phyloP scores from a whole-genome alignment of 2,113 vertebrate genomes.

The Malurus elegans region DNA sequence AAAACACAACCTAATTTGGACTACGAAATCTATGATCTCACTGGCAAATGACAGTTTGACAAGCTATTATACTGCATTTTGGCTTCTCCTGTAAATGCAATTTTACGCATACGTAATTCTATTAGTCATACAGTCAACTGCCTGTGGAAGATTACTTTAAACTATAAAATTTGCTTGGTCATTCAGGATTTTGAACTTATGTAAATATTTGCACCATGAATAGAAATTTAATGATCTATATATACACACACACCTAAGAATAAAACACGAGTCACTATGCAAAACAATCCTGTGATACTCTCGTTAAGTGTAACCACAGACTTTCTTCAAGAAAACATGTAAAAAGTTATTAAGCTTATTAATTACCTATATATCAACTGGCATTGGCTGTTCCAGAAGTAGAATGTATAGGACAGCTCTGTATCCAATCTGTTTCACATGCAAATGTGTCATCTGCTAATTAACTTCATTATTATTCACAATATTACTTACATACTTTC shows the following conservation, averaged over 20 bases:
- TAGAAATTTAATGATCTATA: slow-evolving; percentile 25
- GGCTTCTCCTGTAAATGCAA: slow-evolving; percentile 67
- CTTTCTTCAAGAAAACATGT: background rate
- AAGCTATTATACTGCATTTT: slow-evolving; percentile 78
- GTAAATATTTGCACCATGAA: slow-evolving; percentile 56
- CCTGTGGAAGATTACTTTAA: slow-evolving; percentile 66
- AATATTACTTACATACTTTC: background rate
- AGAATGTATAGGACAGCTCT: background rate
- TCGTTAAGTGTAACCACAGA: background rate
- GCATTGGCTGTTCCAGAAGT: slow-evolving; percentile 39
- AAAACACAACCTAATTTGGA: slow-evolving; percentile 80
- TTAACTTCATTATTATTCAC: slow-evolving; percentile 25
- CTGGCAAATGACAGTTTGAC: slow-evolving; percentile 78
- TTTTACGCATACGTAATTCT: slow-evolving; percentile 72
- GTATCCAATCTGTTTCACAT: background rate
- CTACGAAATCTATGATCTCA: slow-evolving; percentile 78
- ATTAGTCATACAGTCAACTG: slow-evolving; percentile 73
- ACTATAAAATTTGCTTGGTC: slow-evolving; percentile 68
- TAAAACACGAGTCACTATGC: background rate
- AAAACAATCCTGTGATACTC: slow-evolving; percentile 21
- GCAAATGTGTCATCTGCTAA: slow-evolving; percentile 25
- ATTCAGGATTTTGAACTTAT: slow-evolving; percentile 61
- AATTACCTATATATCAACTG: slow-evolving; percentile 28
- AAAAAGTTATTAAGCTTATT: slow-evolving; percentile 33
- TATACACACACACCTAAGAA: background rate